Evolutionary conservation across 2,888 invertebrate genomes (phyloP).

Genomic region (Platerodrilus igneus): DNA sequence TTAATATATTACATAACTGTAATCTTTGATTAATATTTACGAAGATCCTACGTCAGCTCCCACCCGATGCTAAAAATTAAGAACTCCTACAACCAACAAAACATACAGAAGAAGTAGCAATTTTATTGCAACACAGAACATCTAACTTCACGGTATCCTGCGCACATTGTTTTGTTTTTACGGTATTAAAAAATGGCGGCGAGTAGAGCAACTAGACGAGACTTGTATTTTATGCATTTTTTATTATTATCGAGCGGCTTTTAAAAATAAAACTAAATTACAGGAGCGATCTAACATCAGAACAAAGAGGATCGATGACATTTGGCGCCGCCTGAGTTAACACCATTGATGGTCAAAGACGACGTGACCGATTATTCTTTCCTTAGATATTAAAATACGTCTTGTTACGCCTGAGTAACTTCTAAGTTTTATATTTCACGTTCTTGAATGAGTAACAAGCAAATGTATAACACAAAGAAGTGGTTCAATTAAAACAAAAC

Average conservation of each 20-base stretch:
- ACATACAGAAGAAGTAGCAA: conserved; percentile 2
- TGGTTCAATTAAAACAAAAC: too few species aligned
- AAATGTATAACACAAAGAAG: too few species aligned
- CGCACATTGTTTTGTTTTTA: neutral
- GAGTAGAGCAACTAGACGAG: conserved; percentile 7
- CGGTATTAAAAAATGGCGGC: conserved; percentile 3
- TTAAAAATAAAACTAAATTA: conserved; percentile 10
- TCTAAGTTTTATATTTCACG: conserved; percentile 9
- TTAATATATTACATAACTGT: too few species aligned
- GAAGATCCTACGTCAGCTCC: too few species aligned
- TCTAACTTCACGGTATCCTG: conserved; percentile 8
- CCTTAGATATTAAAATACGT: conserved; percentile 17
- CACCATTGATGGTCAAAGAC: conserved; percentile 18
- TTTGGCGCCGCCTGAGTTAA: conserved; percentile 21
- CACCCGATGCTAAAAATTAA: too few species aligned
- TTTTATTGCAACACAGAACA: conserved; percentile 10
- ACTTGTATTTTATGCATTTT: conserved; percentile 5
- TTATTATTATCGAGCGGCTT: conserved; percentile 7
- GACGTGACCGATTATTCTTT: conserved; percentile 19
- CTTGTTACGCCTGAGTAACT: conserved; percentile 14
- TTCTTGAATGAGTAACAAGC: too few species aligned
- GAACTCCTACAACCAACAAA: too few species aligned
- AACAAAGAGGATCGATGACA: conserved; percentile 22
- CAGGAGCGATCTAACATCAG: conserved; percentile 11
- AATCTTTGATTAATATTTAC: too few species aligned